phyloP scores from a whole-genome alignment of 2,888 invertebrate genomes.

The Macrostomum cliftonense region DNA sequence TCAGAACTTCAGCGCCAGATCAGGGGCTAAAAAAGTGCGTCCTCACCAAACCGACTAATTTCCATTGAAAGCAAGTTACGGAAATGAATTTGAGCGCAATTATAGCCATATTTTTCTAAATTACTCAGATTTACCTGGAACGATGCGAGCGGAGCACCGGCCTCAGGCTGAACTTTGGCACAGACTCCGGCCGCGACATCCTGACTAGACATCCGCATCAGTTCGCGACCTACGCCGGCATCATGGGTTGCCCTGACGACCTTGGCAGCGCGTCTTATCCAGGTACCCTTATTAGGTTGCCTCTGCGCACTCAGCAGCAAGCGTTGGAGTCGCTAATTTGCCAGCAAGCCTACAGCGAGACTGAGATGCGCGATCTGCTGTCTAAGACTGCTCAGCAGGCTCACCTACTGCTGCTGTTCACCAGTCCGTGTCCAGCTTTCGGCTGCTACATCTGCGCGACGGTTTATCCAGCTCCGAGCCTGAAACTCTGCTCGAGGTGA shows the following conservation, averaged over 20 bases:
- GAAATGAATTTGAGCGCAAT: too few species aligned
- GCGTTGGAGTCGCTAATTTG: slow-evolving; percentile 23
- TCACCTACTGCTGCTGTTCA: slow-evolving; percentile 25
- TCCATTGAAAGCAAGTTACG: too few species aligned
- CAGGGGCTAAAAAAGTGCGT: too few species aligned
- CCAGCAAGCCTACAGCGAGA: slow-evolving; percentile 16
- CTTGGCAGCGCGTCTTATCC: too few species aligned
- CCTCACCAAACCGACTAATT: too few species aligned
- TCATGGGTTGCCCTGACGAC: slow-evolving; percentile 19
- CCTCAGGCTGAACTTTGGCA: too few species aligned
- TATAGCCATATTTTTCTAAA: too few species aligned
- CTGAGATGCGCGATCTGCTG: slow-evolving; percentile 15
- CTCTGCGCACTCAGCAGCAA: slow-evolving; percentile 22
- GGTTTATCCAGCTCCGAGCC: not conserved
- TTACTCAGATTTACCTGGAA: too few species aligned
- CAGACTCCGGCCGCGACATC: slow-evolving; percentile 2
- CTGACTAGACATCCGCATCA: slow-evolving; percentile 18
- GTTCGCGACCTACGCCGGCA: slow-evolving; percentile 22
- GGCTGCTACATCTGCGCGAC: slow-evolving; percentile 18
- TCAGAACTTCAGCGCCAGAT: too few species aligned
- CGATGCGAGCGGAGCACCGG: too few species aligned
- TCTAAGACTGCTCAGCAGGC: slow-evolving; percentile 17
- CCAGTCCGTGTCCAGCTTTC: slow-evolving; percentile 23
- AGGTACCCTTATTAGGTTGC: slow-evolving; percentile 29
- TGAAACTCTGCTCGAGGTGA: slow-evolving; percentile 1